Percentiles rank a stretch among this genome's conserved stretches.
phyloP scores from a whole-genome alignment of 2,797 vertebrate genomes.

The Anomalospiza imberbis region DNA sequence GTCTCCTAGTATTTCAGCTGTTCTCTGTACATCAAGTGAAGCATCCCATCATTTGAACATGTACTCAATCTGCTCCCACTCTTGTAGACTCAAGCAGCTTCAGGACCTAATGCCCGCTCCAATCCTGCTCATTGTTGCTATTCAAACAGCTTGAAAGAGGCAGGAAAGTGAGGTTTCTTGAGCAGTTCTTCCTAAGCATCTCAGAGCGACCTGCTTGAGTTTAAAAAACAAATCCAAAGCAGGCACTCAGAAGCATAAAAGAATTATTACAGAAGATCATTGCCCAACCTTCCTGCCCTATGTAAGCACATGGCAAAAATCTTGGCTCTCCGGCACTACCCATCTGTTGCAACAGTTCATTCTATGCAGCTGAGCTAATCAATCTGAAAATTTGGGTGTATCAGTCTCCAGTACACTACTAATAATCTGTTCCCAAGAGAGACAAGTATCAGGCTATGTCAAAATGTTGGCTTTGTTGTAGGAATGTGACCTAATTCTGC shows the following conservation, averaged over 20 bases:
- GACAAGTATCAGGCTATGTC: accelerated
- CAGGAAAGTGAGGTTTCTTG: neutral
- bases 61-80: neutral
- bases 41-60: neutral
- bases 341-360: neutral
- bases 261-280: neutral
- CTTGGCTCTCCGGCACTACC: neutral
- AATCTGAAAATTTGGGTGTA: neutral
- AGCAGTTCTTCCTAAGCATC: neutral
- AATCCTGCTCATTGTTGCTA: neutral
- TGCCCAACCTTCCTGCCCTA: neutral
- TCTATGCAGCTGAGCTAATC: neutral
- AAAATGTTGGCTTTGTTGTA: neutral
- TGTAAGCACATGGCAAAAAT: neutral
- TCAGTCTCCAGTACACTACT: neutral
- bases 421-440: neutral
- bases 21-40: neutral
- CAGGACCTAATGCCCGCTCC: neutral
- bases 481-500: neutral
- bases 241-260: neutral
- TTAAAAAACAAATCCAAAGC: neutral
- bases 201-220: neutral
- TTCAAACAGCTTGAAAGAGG: neutral
- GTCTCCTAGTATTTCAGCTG: neutral
- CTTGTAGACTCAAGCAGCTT: neutral